phyloP scores from a whole-genome alignment of 2,888 invertebrate genomes.

The Therioaphis trifolii region DNA sequence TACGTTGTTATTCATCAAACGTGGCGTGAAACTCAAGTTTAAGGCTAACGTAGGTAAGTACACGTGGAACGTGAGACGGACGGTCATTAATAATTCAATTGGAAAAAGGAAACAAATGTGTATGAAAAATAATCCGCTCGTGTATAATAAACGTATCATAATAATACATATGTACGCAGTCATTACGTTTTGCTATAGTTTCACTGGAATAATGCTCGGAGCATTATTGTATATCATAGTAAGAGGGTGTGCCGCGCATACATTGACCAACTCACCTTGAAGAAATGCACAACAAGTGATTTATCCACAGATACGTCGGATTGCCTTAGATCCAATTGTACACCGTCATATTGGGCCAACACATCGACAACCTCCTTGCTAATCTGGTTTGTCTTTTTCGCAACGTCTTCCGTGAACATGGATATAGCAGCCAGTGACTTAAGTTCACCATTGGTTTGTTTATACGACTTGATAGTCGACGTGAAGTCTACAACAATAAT shows the following conservation, averaged over 20 bases:
- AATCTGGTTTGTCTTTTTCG: constrained; percentile 51
- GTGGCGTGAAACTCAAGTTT: constrained; percentile 9
- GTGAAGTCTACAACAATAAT: constrained; percentile 22
- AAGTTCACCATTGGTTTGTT: constrained; percentile 41
- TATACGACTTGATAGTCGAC: constrained; percentile 36
- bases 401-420: constrained; percentile 44
- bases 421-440: constrained; percentile 46
- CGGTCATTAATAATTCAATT: not conserved
- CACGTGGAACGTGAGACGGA: not conserved
- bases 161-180: not conserved
- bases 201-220: not conserved
- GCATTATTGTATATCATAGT: not conserved
- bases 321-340: constrained; percentile 51
- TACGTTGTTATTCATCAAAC: not conserved
- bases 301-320: constrained; percentile 56
- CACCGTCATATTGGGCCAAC: constrained; percentile 42
- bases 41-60: not conserved
- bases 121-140: not conserved
- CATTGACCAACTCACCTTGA: constrained; percentile 52
- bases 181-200: constrained; percentile 7
- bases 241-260: constrained; percentile 35
- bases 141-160: not conserved
- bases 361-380: constrained; percentile 44
- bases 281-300: constrained; percentile 54
- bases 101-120: too few relatives aligned